Evolutionary conservation across 2,797 vertebrate genomes (phyloP).

Genomic region (Sebastes wilsoni): DNA sequence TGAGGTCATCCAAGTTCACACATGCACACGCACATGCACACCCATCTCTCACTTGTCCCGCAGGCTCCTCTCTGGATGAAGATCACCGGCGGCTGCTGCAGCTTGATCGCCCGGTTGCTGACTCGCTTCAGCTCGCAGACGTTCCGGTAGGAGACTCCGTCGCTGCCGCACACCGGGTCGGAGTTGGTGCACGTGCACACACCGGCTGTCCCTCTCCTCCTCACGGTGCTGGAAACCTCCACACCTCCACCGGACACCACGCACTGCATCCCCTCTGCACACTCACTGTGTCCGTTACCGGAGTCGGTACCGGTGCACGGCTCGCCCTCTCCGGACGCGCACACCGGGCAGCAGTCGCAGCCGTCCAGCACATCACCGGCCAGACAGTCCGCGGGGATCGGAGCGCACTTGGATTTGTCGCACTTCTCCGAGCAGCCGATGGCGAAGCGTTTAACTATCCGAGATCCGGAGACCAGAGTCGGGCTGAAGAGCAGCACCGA

Average conservation of each 20-base stretch:
- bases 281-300: slow-evolving; percentile 68
- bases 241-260: slow-evolving; percentile 76
- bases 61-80: slow-evolving; percentile 93
- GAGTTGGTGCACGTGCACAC: slow-evolving; percentile 84
- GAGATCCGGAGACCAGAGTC: slow-evolving; percentile 36
- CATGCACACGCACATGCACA: not conserved
- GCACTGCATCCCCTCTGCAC: slow-evolving; percentile 87
- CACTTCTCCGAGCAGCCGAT: slow-evolving; percentile 86
- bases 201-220: slow-evolving; percentile 82
- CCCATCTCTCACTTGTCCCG: slow-evolving; percentile 76
- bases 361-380: slow-evolving; percentile 82
- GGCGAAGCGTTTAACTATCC: slow-evolving; percentile 63
- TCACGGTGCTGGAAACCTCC: slow-evolving; percentile 83
- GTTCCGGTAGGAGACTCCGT: slow-evolving; percentile 89
- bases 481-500: slow-evolving; percentile 38
- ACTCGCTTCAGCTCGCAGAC: slow-evolving; percentile 90
- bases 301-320: slow-evolving; percentile 80
- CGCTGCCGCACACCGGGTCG: slow-evolving; percentile 93
- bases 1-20: slow-evolving; percentile 4
- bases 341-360: slow-evolving; percentile 92
- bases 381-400: slow-evolving; percentile 80
- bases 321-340: slow-evolving; percentile 89
- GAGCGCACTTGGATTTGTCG: slow-evolving; percentile 84
- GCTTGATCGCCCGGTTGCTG: slow-evolving; percentile 81
- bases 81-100: slow-evolving; percentile 86